Conservation (phyloP, 2,113 vertebrate species). For the Lamprologus lemairii region DNA sequence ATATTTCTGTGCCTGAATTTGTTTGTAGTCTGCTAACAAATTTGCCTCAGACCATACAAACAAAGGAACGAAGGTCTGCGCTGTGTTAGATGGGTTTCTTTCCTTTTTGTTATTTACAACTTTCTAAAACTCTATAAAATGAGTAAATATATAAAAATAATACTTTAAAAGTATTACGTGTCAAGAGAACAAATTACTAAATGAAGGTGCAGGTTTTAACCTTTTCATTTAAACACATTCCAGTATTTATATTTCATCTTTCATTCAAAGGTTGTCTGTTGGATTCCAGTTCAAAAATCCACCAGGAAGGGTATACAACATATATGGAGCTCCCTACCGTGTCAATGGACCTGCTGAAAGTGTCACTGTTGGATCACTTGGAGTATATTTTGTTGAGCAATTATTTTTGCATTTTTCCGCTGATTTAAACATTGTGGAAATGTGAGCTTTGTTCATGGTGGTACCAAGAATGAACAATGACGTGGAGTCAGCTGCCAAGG, state of each 20-base stretch:
- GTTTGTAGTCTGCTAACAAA: not conserved
- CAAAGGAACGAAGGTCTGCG: not conserved
- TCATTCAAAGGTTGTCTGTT: not conserved
- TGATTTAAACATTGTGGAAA: not conserved
- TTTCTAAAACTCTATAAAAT: not conserved
- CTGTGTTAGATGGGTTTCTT: not conserved
- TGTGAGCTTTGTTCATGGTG: not conserved
- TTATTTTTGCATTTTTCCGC: not conserved
- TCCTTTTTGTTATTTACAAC: not conserved
- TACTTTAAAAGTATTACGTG: not conserved
- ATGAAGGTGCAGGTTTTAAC: not conserved
- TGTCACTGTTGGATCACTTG: not conserved
- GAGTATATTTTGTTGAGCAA: not conserved
- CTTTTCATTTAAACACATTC: not conserved
- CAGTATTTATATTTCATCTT: not conserved
- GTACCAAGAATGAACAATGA: not conserved
- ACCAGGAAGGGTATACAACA: not conserved
- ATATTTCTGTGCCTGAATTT: not conserved
- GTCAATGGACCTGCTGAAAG: not conserved
- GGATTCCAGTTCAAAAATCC: not conserved
- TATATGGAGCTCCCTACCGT: not conserved
- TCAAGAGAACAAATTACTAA: not conserved
- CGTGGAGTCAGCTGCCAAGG: not conserved
- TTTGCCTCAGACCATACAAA: not conserved
- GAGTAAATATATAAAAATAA: not conserved